Evolutionary conservation across 2,888 invertebrate genomes (phyloP), one percentile per base, ranked within the genome.

Genomic region (Fragum sueziense): DNA sequence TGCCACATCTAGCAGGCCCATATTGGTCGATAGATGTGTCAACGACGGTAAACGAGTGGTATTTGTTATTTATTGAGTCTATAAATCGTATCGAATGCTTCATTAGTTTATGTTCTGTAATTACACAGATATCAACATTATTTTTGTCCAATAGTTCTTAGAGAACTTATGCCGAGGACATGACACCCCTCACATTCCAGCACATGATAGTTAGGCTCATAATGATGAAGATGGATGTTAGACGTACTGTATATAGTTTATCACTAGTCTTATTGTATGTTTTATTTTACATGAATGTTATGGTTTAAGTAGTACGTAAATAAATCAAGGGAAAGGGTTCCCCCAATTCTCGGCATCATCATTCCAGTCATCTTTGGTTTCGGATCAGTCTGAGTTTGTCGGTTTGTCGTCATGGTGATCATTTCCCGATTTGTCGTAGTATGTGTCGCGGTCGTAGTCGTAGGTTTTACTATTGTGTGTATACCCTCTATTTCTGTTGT

Each of bases 151-250:
- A n/a, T 14, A 70, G n/a, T 20, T 70, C 25, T 34, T 34, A 57
- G 3, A 57, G 59, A 22, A 11, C 7, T 6, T 34, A 54, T 25
- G 70, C 70, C 27, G 70, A 59, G 29, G 70, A 70, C 70, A 70
- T 70, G 2, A 70, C 59, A 14, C 70, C 70, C 25, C 70, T 17
- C 9, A 70, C 70, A 37, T 70, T 70, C 70, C 70, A 70, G 17
- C 54, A 54, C 22, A 70, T 22, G 17, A 70, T 57, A 29, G 31
- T 54, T 2, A 62, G 62, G n/a, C n/a, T 33, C 37, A 65, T 34
- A 11, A 22, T 37, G 9, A 57, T 33, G 25, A 3, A 25, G n/a
- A 27, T 7, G n/a, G 17, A 57, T 29, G 14, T 14, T 7, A 57
- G n/a, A n/a, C n/a, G n/a, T n/a, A n/a, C n/a, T n/a, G n/a, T n/a